These are phyloP conservation scores for Pseudomugil gertrudae DNA, from an alignment of 2,797 vertebrate genomes.

Conservation along the genomic window DNA sequence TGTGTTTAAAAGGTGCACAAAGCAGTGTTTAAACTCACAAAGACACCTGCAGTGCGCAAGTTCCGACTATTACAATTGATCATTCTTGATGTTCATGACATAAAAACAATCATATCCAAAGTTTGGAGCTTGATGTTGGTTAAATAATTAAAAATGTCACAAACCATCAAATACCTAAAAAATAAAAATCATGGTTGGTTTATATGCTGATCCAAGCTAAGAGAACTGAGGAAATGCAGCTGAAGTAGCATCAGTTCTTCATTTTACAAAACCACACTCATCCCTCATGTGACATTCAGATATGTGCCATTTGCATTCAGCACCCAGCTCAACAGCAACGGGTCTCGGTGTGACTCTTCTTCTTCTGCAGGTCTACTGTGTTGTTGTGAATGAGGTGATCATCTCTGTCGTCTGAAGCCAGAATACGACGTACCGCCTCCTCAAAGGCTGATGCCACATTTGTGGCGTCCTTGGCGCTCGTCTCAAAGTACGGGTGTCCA, in stretches of 20 bases:
- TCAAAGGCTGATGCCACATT: constrained; percentile 94
- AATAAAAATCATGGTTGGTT: background rate
- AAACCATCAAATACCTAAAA: background rate
- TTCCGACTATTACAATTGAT: background rate
- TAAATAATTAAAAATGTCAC: constrained; percentile 1
- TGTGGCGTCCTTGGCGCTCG: constrained; percentile 93
- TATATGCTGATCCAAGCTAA: background rate
- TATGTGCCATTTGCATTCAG: background rate
- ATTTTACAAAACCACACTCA: constrained; percentile 1
- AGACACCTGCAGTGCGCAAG: background rate
- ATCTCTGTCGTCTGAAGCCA: constrained; percentile 75
- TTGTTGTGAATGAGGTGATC: constrained; percentile 91
- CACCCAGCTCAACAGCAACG: constrained; percentile 86
- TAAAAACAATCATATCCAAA: background rate
- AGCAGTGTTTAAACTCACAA: background rate
- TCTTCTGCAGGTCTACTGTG: constrained; percentile 89
- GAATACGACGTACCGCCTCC: constrained; percentile 90
- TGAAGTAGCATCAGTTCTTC: background rate
- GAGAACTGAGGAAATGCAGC: background rate
- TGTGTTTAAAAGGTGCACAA: background rate
- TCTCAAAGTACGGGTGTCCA: constrained; percentile 94
- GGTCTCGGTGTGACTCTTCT: constrained; percentile 84
- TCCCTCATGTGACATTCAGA: background rate
- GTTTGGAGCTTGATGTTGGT: background rate
- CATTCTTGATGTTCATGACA: background rate